phyloP scores from a whole-genome alignment of 2,113 vertebrate species.

The Oryzias melastigma region DNA sequence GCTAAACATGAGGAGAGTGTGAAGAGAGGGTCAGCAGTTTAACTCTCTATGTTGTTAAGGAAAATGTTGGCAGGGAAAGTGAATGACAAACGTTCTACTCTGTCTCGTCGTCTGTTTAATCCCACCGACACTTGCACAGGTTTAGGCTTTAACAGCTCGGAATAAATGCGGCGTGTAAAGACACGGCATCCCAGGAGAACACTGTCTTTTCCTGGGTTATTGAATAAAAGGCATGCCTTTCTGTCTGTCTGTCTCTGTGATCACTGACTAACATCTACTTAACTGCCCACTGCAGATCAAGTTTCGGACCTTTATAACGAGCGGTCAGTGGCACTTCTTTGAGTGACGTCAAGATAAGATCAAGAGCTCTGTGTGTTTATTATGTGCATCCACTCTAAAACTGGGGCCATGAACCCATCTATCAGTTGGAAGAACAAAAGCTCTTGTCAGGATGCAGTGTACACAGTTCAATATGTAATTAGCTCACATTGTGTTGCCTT shows the following conservation, averaged over 20 bases:
- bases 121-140: neutral
- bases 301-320: constrained; percentile 55
- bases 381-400: constrained; percentile 50
- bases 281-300: constrained; percentile 44
- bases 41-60: constrained; percentile 1
- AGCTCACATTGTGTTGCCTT: neutral
- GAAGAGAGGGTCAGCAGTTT: constrained; percentile 12
- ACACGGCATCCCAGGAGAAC: neutral
- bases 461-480: constrained; percentile 12
- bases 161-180: neutral
- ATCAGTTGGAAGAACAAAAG: constrained; percentile 82
- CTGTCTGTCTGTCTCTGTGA: constrained; percentile 36
- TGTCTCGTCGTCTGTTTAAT: constrained; percentile 1
- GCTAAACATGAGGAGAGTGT: constrained; percentile 20
- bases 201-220: neutral
- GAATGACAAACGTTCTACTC: constrained; percentile 3
- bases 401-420: constrained; percentile 77
- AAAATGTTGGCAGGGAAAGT: constrained; percentile 11
- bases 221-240: constrained; percentile 34
- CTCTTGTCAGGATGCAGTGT: constrained; percentile 74
- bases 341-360: constrained; percentile 80
- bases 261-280: constrained; percentile 31
- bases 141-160: neutral
- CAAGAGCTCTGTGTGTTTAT: constrained; percentile 47
- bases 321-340: constrained; percentile 65